Evolutionary conservation across 1,140 invertebrate genomes (phyloP), one percentile per base, ranked within the genome.

Genomic region (Drosophila subpulchrella): DNA sequence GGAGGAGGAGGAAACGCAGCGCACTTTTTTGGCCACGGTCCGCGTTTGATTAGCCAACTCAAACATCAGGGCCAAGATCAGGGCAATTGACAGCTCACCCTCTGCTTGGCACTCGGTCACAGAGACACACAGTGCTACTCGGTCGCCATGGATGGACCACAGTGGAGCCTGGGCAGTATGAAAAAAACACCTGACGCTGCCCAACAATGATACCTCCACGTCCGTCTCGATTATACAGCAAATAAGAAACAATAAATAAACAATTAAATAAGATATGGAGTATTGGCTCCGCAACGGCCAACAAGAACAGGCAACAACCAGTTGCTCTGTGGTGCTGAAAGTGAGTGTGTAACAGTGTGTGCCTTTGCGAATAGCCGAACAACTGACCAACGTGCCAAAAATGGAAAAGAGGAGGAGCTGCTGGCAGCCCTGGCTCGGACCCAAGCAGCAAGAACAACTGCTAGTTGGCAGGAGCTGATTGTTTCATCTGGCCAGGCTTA

Each of bases 191-290:
- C 57, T 59, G 57, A 48, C 42, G 44, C 57, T 59, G 61, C 59
- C 67, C 53, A 66, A n/a, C 63, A 42, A 15, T 67, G 42, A 56
- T 78, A 75, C 73, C 70, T 66, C 50, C 32, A 34, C 80, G 90
- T 91, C 77, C 90, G 90, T 91, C 83, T 91, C 90, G 81, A 91
- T 82, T 56, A 91, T 91, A 88, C 90, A 91, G 90, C 85, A 76
- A 74, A 70, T 36, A 81, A 72, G 24, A 77, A 83, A 44, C 60
- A 77, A 36, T 20, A 66, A 59, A 78, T 65, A 74, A 70, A 75
- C 72, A 81, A 88, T 56, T 66, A 74, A 80, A 27, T 5, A 84
- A 74, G 73, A 59, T 7, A 57, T 44, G 20, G 42, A 66, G 82
- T 80, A 63, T 68, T 56, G 58, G 58, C 46, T 61, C 67, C 57